Evolutionary conservation across 2,888 invertebrate genomes (phyloP), one percentile per base, ranked within the genome.

Genomic region (Glaucopsyche alexis): DNA sequence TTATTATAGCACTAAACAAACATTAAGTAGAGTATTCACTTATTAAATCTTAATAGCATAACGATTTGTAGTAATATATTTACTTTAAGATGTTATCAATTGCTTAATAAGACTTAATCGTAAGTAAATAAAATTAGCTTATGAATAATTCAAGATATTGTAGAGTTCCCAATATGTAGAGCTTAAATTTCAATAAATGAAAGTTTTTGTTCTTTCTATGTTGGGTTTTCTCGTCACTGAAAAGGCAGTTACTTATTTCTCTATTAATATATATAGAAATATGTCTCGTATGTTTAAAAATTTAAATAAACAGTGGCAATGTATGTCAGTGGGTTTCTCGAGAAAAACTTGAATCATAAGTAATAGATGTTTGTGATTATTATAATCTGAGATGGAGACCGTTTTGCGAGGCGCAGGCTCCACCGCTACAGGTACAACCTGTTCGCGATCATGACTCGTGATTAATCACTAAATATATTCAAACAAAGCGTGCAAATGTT

Each of bases 401-500:
- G 60, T 60, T 60, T 60, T 29, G 60, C 60, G 60, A 29, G 60
- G 6, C 60, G 29, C 60, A 60, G n/a, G 65, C 4, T n/a, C n/a
- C n/a, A n/a, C n/a, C n/a, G n/a, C n/a, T 29, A n/a, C 40, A 66
- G 49, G 42, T 47, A 45, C 67, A 69, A 49, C 69, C 69, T 49
- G 69, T 29, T 67, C 45, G 42, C 29, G 47, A 6, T 19, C 66
- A 14, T 47, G 47, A 69, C 69, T 13, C 29, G 13, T 7, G 19
- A 45, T 29, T 47, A 47, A 49, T 47, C 66, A 42, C 60, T 69
- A 69, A 49, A 69, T 49, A 69, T 49, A 69, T 49, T 67, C 47
- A 69, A 67, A 45, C 47, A 67, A 49, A 69, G 29, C 69, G 69
- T 69, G 69, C 69, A 14, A 69, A 69, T 38, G 69, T 49, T 14